Conservation (phyloP, 2,797 vertebrate genomes). For the Coilia nasus region DNA sequence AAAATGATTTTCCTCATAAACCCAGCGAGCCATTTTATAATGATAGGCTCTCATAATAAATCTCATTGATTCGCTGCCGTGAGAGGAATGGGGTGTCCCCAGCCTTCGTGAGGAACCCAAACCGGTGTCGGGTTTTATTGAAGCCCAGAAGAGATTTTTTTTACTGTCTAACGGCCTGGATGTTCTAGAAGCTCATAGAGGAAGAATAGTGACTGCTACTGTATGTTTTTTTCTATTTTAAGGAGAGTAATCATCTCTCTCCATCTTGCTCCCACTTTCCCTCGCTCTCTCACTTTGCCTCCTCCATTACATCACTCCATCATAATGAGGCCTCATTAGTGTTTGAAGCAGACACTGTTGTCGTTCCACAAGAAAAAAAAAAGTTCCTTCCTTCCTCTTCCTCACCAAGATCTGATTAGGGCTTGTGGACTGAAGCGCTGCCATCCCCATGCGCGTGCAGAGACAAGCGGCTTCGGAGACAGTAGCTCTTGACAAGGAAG, state of each 20-base stretch:
- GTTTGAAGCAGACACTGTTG: not conserved
- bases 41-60: not conserved
- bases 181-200: not conserved
- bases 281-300: conserved; percentile 23
- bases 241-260: not conserved
- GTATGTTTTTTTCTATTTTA: not conserved
- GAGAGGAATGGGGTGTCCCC: not conserved
- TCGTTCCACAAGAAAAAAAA: not conserved
- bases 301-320: conserved; percentile 58
- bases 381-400: not conserved
- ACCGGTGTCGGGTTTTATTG: conserved; percentile 17
- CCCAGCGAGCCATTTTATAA: not conserved
- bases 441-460: not conserved
- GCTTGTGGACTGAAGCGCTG: not conserved
- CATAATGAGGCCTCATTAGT: conserved; percentile 40
- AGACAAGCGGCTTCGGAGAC: not conserved
- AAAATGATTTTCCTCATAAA: not conserved
- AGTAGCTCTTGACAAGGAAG: not conserved
- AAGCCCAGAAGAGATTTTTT: not conserved
- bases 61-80: not conserved
- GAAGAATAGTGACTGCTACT: not conserved
- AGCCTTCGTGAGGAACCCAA: not conserved
- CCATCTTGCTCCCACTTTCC: too few species aligned
- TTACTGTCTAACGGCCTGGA: not conserved
- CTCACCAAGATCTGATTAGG: not conserved